These are phyloP conservation scores for Pteronotus mesoamericanus DNA, from an alignment of 2,797 vertebrate genomes.

Conservation along the genomic window DNA sequence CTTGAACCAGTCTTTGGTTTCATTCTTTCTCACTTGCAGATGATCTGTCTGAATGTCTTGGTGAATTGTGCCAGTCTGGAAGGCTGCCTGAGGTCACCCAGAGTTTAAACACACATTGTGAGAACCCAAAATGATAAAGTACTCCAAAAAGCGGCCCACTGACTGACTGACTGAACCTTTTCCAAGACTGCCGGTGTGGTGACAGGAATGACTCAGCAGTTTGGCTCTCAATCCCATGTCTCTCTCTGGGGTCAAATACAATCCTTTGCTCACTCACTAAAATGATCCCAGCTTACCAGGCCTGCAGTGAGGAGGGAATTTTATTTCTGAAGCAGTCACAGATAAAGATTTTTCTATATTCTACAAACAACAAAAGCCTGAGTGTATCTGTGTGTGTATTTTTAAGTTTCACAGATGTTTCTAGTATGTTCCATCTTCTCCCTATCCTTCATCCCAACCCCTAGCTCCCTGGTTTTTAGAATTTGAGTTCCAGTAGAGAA, in stretches of 20 bases:
- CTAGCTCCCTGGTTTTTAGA: slow-evolving; percentile 25
- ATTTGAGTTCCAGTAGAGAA: not conserved
- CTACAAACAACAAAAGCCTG: not conserved
- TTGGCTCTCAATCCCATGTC: slow-evolving; percentile 37
- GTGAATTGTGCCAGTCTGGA: slow-evolving; percentile 58
- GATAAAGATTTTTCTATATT: not conserved
- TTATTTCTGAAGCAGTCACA: not conserved
- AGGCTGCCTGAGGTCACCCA: slow-evolving; percentile 56
- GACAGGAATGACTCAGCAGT: slow-evolving; percentile 78
- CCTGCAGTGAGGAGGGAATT: not conserved
- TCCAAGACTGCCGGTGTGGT: slow-evolving; percentile 46
- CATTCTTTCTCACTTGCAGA: slow-evolving; percentile 30
- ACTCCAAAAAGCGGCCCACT: not conserved
- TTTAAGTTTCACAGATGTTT: not conserved
- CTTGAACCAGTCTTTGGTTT: not conserved
- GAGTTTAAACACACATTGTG: slow-evolving; percentile 63
- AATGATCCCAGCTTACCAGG: not conserved
- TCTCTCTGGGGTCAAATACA: slow-evolving; percentile 40
- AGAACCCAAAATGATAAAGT: slow-evolving; percentile 51
- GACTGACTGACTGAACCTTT: slow-evolving; percentile 46
- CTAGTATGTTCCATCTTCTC: not conserved
- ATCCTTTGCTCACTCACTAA: not conserved
- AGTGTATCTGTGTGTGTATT: not conserved
- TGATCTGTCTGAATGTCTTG: slow-evolving; percentile 23
- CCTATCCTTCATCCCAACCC: too few relatives aligned